Percentiles rank a stretch among this genome's conserved stretches.
Conservation (phyloP, 1,140 invertebrate genomes). For the Cecropterus lyciades region DNA sequence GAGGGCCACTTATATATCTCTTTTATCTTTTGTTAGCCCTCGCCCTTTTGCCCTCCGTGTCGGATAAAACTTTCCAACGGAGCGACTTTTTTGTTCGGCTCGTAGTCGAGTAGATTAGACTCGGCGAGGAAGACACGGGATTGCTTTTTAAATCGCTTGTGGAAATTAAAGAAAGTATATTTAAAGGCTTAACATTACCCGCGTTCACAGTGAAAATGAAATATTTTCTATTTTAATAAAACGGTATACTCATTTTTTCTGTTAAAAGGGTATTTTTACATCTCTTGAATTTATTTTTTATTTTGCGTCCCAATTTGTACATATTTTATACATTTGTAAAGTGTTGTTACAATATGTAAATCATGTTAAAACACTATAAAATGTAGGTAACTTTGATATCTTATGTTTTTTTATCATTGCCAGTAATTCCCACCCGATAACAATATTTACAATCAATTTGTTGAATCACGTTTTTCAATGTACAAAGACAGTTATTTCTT, state of each 20-base stretch:
- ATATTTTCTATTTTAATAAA: constrained; percentile 1
- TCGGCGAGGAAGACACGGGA: constrained; percentile 42
- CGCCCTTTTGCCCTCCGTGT: constrained; percentile 67
- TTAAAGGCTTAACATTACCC: constrained; percentile 24
- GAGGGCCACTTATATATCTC: constrained; percentile 83
- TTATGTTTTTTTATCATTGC: too few relatives aligned
- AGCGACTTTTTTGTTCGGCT: constrained; percentile 60
- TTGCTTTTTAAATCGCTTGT: constrained; percentile 51
- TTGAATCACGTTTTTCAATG: too few relatives aligned
- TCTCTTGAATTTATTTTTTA: too few relatives aligned
- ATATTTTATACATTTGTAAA: too few relatives aligned
- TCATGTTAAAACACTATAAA: too few relatives aligned
- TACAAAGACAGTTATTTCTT: too few relatives aligned
- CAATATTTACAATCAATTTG: too few relatives aligned
- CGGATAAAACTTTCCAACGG: constrained; percentile 58
- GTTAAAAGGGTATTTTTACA: too few relatives aligned
- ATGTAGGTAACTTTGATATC: too few relatives aligned
- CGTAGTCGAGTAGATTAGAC: constrained; percentile 50
- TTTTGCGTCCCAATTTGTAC: too few relatives aligned
- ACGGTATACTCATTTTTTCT: background rate
- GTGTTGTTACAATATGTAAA: too few relatives aligned
- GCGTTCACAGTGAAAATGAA: background rate
- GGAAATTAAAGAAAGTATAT: constrained; percentile 46
- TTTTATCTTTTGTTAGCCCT: constrained; percentile 81
- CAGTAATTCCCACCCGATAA: too few relatives aligned